phyloP scores from a whole-genome alignment of 2,113 vertebrate genomes.

The Periophthalmodon schlosseri region DNA sequence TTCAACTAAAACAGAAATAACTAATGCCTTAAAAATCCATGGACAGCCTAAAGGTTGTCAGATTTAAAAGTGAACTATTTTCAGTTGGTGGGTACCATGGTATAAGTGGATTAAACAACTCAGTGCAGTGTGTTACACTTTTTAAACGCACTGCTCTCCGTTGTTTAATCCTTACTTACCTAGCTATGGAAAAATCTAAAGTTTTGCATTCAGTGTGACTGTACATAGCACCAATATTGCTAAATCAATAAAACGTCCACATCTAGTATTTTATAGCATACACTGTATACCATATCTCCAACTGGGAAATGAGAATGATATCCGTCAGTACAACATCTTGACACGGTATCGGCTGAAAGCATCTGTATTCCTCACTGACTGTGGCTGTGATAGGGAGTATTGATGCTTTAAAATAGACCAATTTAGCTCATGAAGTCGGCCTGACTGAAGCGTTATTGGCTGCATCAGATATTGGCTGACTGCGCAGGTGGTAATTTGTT shows the following conservation, averaged over 20 bases:
- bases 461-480: slow-evolving; percentile 33
- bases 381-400: slow-evolving; percentile 4
- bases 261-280: slow-evolving; percentile 26
- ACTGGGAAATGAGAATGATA: slow-evolving; percentile 26
- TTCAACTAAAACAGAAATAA: no score
- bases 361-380: slow-evolving; percentile 6
- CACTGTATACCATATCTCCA: slow-evolving; percentile 25
- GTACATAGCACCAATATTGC: not conserved
- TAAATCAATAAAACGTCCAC: not conserved
- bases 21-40: no score
- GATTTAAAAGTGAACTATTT: no score
- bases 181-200: not conserved
- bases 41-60: no score
- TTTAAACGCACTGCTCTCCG: no score
- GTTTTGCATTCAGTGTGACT: not conserved
- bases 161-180: no score
- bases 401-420: slow-evolving; percentile 17
- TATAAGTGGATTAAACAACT: no score
- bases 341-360: slow-evolving; percentile 8
- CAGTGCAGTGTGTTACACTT: no score
- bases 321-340: slow-evolving; percentile 33
- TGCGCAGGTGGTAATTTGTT: slow-evolving; percentile 39
- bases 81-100: no score
- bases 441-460: slow-evolving; percentile 28
- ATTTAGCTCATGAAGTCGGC: slow-evolving; percentile 25